Evolutionary conservation across 1,140 invertebrate genomes (phyloP).

Genomic region (Metaphire vulgaris): DNA sequence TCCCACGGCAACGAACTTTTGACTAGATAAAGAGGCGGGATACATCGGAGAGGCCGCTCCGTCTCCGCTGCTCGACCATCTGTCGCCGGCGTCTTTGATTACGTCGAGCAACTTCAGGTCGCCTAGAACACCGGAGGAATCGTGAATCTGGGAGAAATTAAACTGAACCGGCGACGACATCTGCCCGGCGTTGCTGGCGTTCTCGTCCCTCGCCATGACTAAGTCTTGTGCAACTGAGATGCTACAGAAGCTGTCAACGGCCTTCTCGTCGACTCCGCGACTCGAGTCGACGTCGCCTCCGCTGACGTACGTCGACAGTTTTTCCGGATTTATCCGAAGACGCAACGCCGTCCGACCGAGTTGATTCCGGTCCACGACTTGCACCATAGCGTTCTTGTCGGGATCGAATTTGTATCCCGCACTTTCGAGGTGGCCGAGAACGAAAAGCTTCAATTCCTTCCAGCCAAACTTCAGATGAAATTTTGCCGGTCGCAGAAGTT

Average conservation of each 20-base stretch:
- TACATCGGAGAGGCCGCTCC: not conserved
- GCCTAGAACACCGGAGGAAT: not conserved
- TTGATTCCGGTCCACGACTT: no score
- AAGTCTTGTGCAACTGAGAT: not conserved
- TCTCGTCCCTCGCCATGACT: not conserved
- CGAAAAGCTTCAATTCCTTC: not conserved
- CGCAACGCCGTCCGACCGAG: no score
- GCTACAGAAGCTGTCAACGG: not conserved
- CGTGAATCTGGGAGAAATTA: no score
- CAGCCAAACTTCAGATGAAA: constrained; percentile 12
- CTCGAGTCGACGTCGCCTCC: no score
- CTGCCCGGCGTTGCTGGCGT: not conserved
- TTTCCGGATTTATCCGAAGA: not conserved
- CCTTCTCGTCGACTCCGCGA: no score
- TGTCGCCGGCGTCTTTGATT: not conserved
- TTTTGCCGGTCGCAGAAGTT: not conserved
- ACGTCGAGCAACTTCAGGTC: not conserved
- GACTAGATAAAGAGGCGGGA: not conserved
- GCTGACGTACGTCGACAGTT: not conserved
- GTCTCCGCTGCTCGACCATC: not conserved
- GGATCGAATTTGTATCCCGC: not conserved
- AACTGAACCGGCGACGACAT: no score
- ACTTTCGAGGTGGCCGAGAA: not conserved
- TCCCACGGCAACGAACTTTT: not conserved
- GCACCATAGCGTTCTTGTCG: not conserved